Percentiles rank a stretch among this genome's conserved stretches.
Evolutionary conservation across 2,888 invertebrate species (phyloP).

Genomic region (Nomada fucata): DNA sequence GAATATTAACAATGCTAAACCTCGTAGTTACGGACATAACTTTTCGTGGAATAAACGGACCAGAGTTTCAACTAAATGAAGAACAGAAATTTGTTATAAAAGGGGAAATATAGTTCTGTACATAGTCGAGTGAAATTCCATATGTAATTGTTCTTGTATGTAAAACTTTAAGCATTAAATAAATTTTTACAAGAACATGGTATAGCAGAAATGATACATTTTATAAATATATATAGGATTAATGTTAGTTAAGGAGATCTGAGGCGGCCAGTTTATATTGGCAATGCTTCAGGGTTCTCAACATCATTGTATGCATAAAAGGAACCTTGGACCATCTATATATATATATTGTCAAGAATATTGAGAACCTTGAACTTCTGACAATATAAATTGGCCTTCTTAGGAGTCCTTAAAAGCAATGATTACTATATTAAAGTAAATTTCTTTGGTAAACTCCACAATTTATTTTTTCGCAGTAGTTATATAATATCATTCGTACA

Average conservation of each 20-base stretch:
- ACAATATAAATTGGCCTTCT: no score
- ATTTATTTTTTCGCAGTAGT: constrained; percentile 79
- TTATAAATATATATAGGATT: constrained; percentile 4
- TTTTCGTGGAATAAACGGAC: constrained; percentile 98
- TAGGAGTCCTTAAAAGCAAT: not conserved
- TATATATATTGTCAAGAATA: no score
- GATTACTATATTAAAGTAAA: constrained; percentile 7
- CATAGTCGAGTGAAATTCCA: not conserved
- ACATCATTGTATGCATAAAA: no score
- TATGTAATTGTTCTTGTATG: constrained; percentile 27
- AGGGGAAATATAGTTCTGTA: constrained; percentile 31
- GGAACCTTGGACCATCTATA: no score
- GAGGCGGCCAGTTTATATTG: no score
- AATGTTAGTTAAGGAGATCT: not conserved
- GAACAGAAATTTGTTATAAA: not conserved
- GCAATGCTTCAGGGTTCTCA: no score
- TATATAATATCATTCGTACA: constrained; percentile 75
- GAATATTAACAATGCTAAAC: constrained; percentile 89
- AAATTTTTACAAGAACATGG: constrained; percentile 23
- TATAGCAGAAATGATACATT: not conserved
- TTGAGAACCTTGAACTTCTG: no score
- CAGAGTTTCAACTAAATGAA: constrained; percentile 97
- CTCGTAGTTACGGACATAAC: constrained; percentile 96
- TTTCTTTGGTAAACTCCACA: constrained; percentile 76
- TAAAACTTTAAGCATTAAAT: constrained; percentile 22